phyloP scores from a whole-genome alignment of 2,113 vertebrate species.

The Phaetusa simplex region DNA sequence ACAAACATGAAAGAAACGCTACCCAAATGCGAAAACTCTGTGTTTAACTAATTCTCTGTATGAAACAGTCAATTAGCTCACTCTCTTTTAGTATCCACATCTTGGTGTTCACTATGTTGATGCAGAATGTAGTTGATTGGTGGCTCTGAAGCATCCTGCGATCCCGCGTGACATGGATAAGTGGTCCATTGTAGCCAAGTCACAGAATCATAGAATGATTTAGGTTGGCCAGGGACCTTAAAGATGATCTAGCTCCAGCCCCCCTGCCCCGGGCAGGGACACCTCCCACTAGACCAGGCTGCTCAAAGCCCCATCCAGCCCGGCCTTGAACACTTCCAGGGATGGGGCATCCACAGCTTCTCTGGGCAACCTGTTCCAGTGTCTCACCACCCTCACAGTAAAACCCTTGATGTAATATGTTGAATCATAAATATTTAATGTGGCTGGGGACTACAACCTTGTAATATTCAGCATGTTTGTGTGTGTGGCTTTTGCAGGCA shows the following conservation, averaged over 20 bases:
- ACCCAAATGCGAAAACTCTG: neutral
- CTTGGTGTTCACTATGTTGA: neutral
- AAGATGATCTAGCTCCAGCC: neutral
- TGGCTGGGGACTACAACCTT: neutral
- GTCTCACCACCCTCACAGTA: neutral
- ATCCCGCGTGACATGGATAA: neutral
- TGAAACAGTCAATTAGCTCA: neutral
- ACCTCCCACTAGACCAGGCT: neutral
- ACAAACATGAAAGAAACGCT: neutral
- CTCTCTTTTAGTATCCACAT: neutral
- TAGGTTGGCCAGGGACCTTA: neutral
- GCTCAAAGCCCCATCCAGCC: neutral
- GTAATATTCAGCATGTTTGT: neutral
- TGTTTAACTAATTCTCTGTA: neutral
- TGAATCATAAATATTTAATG: neutral
- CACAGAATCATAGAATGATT: neutral
- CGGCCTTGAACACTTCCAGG: neutral
- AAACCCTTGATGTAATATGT: neutral
- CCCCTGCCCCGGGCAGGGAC: neutral
- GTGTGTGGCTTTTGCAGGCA: constrained; percentile 75
- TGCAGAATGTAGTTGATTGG: neutral
- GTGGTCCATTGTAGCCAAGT: neutral
- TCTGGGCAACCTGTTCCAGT: neutral
- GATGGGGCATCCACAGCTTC: neutral
- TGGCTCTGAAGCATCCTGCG: neutral